phyloP scores from a whole-genome alignment of 2,113 vertebrate species.

The Oncorhynchus mykiss region DNA sequence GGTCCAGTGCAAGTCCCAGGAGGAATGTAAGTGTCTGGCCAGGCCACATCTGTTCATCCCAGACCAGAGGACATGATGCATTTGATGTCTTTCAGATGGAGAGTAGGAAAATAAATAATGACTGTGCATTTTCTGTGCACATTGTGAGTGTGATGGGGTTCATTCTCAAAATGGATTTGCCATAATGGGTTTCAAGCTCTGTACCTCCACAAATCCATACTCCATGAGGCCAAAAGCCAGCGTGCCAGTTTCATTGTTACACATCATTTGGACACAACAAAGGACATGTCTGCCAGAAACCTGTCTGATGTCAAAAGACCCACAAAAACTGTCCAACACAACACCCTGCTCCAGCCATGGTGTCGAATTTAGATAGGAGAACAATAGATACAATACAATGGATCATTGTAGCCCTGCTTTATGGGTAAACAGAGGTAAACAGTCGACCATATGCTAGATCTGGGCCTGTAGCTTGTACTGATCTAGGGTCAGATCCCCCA shows the following conservation, averaged over 20 bases:
- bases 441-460: no score
- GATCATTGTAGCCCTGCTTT: background rate
- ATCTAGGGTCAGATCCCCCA: no score
- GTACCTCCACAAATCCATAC: background rate
- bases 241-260: background rate
- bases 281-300: background rate
- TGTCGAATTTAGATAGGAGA: background rate
- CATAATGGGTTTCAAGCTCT: background rate
- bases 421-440: no score
- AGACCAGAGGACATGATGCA: background rate
- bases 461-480: no score
- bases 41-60: background rate
- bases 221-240: background rate
- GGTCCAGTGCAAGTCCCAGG: conserved; percentile 82
- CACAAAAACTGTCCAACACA: background rate
- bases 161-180: no score
- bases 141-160: no score
- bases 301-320: background rate
- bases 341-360: background rate
- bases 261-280: background rate
- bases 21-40: conserved; percentile 75
- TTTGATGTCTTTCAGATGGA: background rate
- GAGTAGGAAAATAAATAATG: no score
- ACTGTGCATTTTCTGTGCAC: no score
- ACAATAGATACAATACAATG: background rate